Conservation (phyloP, 92 coral and sea anemone species). For the Palythoa grandiflora region DNA sequence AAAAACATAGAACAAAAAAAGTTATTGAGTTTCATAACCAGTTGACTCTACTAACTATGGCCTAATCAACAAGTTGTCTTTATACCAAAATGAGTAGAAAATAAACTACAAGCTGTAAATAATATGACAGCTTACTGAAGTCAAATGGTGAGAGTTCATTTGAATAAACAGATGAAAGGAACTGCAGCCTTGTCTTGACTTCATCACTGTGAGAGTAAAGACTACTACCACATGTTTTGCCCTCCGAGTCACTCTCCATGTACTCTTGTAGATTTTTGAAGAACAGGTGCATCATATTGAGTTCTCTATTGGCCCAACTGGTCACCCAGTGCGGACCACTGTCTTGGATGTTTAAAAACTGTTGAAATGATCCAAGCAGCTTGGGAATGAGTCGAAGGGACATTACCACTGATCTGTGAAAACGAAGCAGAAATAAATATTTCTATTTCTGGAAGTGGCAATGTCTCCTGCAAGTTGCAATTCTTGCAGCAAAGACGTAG, state of each 20-base stretch:
- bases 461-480: background rate
- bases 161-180: conserved; percentile 91
- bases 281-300: conserved; percentile 90
- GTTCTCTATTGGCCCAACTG: conserved; percentile 87
- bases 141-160: conserved; percentile 92
- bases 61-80: background rate
- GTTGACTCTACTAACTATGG: too few relatives aligned
- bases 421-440: background rate
- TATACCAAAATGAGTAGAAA: background rate
- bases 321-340: conserved; percentile 97
- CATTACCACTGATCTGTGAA: conserved; percentile 89
- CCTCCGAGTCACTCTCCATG: conserved; percentile 59
- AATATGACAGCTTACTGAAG: conserved; percentile 75
- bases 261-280: conserved; percentile 81
- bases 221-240: conserved; percentile 50
- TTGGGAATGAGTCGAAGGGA: conserved; percentile 95
- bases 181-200: conserved; percentile 93
- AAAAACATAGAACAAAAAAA: too few relatives aligned
- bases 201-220: conserved; percentile 89
- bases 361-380: conserved; percentile 95
- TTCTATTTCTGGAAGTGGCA: background rate
- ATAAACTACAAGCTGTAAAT: background rate
- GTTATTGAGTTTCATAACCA: too few relatives aligned
- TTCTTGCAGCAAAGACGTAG: too few relatives aligned
- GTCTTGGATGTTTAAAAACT: conserved; percentile 70